Percentiles rank a stretch among this genome's conserved stretches.
phyloP scores from a whole-genome alignment of 2,113 vertebrate genomes.

The Panthera uncia region DNA sequence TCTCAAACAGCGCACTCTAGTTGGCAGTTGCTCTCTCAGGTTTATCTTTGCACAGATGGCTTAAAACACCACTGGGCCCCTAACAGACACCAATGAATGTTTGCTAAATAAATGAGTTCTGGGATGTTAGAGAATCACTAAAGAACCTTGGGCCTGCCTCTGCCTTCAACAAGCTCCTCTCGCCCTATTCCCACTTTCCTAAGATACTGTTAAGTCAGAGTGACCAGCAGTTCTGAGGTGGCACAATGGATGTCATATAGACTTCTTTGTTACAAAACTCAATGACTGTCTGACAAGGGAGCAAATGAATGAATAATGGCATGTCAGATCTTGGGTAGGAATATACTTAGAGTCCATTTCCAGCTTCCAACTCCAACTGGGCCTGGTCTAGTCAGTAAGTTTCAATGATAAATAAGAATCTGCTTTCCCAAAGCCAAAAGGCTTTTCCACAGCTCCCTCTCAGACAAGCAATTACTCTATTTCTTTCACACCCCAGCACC shows the following conservation, averaged over 20 bases:
- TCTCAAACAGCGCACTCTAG: not conserved
- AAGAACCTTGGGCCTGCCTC: not conserved
- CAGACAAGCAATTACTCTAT: not conserved
- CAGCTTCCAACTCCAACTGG: not conserved
- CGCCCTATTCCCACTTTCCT: not conserved
- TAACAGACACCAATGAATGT: not conserved
- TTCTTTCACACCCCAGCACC: not conserved
- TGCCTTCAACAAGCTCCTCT: not conserved
- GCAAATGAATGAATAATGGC: not conserved
- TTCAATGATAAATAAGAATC: not conserved
- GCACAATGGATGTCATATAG: not conserved
- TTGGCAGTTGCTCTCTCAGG: not conserved
- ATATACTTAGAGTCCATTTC: not conserved
- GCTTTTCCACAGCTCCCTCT: not conserved
- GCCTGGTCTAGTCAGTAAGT: not conserved
- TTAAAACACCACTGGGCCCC: not conserved
- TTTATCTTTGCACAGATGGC: not conserved
- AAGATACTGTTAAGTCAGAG: not conserved
- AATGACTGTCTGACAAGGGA: not conserved
- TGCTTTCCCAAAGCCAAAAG: not conserved
- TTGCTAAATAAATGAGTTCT: not conserved
- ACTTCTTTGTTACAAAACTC: not conserved
- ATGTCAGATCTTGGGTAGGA: not conserved
- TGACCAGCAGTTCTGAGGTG: not conserved
- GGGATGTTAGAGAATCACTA: not conserved